A percentile compares a stretch with the other conserved stretches of the same genome.
Conservation (phyloP, 2,113 vertebrate genomes). For the Apteryx mantelli region DNA sequence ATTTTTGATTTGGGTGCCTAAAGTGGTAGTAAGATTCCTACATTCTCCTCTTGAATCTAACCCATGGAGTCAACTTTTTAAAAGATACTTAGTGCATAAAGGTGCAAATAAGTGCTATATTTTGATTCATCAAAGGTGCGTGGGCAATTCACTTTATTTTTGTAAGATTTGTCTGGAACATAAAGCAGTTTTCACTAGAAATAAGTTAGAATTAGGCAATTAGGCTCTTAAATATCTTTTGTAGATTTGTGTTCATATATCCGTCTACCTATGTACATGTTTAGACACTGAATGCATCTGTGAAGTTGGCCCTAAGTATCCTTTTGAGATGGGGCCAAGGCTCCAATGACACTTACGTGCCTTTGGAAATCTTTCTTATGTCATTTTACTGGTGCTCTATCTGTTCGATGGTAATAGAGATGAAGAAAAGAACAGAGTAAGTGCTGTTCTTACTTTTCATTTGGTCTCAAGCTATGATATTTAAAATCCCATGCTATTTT, state of each 20-base stretch:
- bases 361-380: neutral
- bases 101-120: neutral
- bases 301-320: neutral
- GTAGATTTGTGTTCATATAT: neutral
- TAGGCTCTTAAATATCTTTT: neutral
- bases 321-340: neutral
- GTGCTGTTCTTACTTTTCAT: neutral
- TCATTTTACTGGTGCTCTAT: neutral
- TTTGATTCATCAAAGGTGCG: neutral
- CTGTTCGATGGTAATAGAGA: neutral
- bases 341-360: neutral
- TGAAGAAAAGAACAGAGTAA: neutral
- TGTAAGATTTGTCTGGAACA: neutral
- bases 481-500: neutral
- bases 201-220: neutral
- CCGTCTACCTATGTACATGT: neutral
- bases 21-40: neutral
- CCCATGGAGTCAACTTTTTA: neutral
- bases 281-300: neutral
- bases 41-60: neutral
- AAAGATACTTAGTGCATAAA: neutral
- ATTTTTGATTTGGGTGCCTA: neutral
- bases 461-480: neutral
- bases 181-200: neutral
- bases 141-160: neutral